Evolutionary conservation across 2,888 invertebrate species (phyloP).

Genomic region (Tromatobia lineatoria): DNA sequence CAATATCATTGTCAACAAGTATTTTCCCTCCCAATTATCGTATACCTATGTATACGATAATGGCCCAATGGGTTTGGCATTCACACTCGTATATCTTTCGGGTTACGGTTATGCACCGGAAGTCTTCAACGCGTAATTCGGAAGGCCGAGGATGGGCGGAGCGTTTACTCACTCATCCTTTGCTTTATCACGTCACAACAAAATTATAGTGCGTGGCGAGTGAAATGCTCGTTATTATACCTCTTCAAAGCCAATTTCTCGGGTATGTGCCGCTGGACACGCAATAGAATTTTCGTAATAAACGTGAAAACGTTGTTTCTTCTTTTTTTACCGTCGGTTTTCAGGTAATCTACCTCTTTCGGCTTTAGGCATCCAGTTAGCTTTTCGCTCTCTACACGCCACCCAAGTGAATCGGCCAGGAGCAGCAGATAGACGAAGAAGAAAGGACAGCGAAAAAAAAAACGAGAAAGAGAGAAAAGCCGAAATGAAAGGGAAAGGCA

Average conservation of each 20-base stretch:
- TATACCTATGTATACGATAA: neutral
- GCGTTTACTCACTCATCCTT: constrained; percentile 7
- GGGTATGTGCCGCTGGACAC: neutral
- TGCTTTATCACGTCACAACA: constrained; percentile 42
- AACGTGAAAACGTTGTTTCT: constrained; percentile 59
- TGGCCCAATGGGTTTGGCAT: neutral
- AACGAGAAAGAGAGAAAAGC: neutral
- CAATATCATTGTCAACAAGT: neutral
- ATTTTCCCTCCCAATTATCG: neutral
- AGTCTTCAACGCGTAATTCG: constrained; percentile 14
- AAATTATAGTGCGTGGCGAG: constrained; percentile 20
- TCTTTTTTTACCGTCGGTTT: too few relatives aligned
- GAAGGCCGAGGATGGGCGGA: neutral
- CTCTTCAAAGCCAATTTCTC: constrained; percentile 34
- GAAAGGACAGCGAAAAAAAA: neutral
- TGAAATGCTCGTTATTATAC: constrained; percentile 39
- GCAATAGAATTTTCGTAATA: constrained; percentile 59
- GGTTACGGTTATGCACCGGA: neutral
- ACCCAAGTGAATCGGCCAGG: constrained; percentile 28
- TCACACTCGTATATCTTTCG: neutral
- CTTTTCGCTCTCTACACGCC: constrained; percentile 22
- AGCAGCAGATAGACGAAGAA: constrained; percentile 13
- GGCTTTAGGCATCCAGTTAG: constrained; percentile 3
- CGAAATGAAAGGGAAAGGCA: constrained; percentile 38
- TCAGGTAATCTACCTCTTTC: neutral